These are phyloP conservation scores for Picus viridis DNA, from an alignment of 2,797 vertebrate species.

Conservation along the genomic window DNA sequence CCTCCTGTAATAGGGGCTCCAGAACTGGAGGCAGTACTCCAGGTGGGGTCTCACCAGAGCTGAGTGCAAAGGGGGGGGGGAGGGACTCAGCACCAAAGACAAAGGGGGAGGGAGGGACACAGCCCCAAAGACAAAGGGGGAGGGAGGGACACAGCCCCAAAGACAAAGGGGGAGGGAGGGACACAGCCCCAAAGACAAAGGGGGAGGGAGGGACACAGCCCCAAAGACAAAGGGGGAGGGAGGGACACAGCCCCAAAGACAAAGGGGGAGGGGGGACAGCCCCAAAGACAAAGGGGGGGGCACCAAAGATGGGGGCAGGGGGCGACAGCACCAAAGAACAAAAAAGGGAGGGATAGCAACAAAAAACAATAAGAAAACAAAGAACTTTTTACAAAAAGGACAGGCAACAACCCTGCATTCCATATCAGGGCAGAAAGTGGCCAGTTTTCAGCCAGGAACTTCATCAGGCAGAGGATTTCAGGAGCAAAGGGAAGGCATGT, in stretches of 20 bases:
- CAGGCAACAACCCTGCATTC: background rate
- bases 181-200: no score
- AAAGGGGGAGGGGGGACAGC: background rate
- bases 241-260: background rate
- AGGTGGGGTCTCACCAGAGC: no score
- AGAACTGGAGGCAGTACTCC: no score
- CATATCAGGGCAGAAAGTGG: background rate
- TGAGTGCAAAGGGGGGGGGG: no score
- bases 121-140: background rate
- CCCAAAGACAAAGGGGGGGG: background rate
- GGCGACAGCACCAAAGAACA: background rate
- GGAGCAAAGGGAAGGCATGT: fast-evolving
- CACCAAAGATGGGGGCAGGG: no score
- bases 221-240: background rate
- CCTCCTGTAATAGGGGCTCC: no score
- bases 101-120: background rate
- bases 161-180: background rate
- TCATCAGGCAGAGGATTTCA: background rate
- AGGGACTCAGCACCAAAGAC: no score
- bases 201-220: no score
- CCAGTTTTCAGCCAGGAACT: background rate
- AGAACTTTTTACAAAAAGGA: no score
- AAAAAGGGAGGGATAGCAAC: background rate
- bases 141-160: background rate
- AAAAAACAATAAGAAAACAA: background rate